phyloP scores from a whole-genome alignment of 2,888 invertebrate species.

The Volucella bombylans region DNA sequence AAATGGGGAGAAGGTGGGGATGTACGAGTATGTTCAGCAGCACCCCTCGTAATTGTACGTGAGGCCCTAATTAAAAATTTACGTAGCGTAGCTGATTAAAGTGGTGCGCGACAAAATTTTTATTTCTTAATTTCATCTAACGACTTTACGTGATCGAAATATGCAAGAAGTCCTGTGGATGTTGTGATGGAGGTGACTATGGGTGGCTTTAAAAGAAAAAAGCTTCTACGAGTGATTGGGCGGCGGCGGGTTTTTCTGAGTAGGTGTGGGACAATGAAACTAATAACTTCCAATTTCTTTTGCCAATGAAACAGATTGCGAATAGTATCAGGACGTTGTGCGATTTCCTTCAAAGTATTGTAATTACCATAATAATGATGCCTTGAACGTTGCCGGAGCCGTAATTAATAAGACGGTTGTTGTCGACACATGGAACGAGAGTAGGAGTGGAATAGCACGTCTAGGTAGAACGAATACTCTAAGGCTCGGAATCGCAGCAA shows the following conservation, averaged over 20 bases:
- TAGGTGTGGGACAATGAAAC: constrained; percentile 31
- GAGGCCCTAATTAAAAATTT: constrained; percentile 73
- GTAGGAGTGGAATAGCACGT: background rate
- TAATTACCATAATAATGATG: constrained; percentile 66
- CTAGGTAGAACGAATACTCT: no score
- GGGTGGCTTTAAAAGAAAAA: constrained; percentile 13
- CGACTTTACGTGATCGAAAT: constrained; percentile 74
- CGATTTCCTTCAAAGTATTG: constrained; percentile 37
- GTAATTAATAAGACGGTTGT: constrained; percentile 60
- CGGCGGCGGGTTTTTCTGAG: background rate
- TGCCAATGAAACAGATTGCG: constrained; percentile 70
- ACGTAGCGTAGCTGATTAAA: constrained; percentile 74
- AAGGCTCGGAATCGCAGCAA: background rate
- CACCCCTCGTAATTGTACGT: constrained; percentile 33
- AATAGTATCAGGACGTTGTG: constrained; percentile 54
- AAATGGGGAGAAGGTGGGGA: background rate
- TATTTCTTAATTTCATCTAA: constrained; percentile 74
- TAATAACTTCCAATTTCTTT: constrained; percentile 68
- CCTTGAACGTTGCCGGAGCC: constrained; percentile 56
- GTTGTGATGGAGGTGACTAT: background rate
- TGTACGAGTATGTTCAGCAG: background rate
- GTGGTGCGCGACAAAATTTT: constrained; percentile 74
- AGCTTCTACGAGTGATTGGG: constrained; percentile 33
- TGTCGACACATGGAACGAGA: constrained; percentile 53
- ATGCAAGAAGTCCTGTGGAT: constrained; percentile 60